Percentiles rank a stretch among this genome's conserved stretches.
Evolutionary conservation across 2,797 vertebrate genomes (phyloP).

Genomic region (Chiroxiphia lanceolata): DNA sequence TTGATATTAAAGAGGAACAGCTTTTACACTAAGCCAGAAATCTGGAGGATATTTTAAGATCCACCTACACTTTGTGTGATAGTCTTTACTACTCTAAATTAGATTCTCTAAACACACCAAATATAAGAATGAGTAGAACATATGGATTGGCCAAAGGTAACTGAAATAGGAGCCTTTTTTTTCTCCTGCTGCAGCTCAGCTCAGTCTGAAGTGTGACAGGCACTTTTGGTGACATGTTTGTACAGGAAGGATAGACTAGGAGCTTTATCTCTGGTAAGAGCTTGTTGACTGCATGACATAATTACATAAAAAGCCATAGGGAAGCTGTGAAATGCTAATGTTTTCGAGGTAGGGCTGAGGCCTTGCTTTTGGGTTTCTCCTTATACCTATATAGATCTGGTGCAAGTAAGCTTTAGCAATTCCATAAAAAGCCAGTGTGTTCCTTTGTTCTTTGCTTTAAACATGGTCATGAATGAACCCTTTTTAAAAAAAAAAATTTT

Average conservation of each 20-base stretch:
- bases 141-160: constrained; percentile 9
- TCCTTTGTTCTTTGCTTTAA: neutral
- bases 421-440: neutral
- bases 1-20: constrained; percentile 2
- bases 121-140: constrained; percentile 18
- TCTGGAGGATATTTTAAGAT: constrained; percentile 40
- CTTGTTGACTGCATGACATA: neutral
- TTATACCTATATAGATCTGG: neutral
- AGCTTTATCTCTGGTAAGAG: neutral
- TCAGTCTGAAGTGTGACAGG: neutral
- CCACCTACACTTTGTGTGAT: constrained; percentile 31
- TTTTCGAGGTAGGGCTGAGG: neutral
- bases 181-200: neutral
- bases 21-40: constrained; percentile 20
- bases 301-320: neutral
- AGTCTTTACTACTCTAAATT: constrained; percentile 42
- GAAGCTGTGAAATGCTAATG: neutral
- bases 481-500: neutral
- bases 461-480: neutral
- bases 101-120: neutral
- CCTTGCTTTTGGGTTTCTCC: neutral
- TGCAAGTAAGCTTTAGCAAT: neutral
- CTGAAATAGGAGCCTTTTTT: neutral
- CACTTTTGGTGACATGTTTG: neutral
- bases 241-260: neutral